Percentiles rank a stretch among this genome's conserved stretches.
These are phyloP conservation scores for Platysteira castanea DNA, from an alignment of 2,113 vertebrate species.

Conservation along the genomic window DNA sequence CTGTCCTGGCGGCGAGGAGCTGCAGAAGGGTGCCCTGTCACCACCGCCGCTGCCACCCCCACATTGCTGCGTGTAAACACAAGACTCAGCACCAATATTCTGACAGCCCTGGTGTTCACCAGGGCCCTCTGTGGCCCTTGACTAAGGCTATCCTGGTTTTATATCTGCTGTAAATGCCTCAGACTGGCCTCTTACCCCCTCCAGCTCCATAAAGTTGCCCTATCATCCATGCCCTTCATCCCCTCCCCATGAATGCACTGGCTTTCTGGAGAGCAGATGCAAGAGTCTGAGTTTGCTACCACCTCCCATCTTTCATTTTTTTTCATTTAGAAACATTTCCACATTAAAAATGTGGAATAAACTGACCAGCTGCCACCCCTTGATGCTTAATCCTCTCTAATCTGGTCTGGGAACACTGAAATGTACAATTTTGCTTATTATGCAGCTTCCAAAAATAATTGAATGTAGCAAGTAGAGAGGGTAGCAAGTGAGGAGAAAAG, in stretches of 20 bases:
- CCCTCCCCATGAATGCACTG: background rate
- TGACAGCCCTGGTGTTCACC: background rate
- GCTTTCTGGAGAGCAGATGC: slow-evolving; percentile 2
- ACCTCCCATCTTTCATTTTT: slow-evolving; percentile 10
- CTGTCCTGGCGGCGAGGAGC: background rate
- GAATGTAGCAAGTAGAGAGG: background rate
- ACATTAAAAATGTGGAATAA: slow-evolving; percentile 52
- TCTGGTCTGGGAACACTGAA: slow-evolving; percentile 46
- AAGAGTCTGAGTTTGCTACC: background rate
- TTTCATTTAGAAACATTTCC: slow-evolving; percentile 64
- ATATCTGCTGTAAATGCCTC: background rate
- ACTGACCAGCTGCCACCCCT: slow-evolving; percentile 71
- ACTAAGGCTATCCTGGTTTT: background rate
- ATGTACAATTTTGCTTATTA: slow-evolving; percentile 48
- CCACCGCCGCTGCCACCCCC: rapidly evolving
- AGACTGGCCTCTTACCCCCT: background rate
- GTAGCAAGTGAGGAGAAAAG: background rate
- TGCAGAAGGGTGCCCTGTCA: background rate
- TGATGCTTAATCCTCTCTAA: slow-evolving; percentile 67
- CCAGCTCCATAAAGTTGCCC: background rate
- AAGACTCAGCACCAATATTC: background rate
- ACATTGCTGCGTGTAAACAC: rapidly evolving
- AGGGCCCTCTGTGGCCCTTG: background rate
- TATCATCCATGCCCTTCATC: background rate
- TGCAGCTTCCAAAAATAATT: slow-evolving; percentile 44